Evolutionary conservation across 2,113 vertebrate species (phyloP).

Genomic region (Harpagus bidentatus): DNA sequence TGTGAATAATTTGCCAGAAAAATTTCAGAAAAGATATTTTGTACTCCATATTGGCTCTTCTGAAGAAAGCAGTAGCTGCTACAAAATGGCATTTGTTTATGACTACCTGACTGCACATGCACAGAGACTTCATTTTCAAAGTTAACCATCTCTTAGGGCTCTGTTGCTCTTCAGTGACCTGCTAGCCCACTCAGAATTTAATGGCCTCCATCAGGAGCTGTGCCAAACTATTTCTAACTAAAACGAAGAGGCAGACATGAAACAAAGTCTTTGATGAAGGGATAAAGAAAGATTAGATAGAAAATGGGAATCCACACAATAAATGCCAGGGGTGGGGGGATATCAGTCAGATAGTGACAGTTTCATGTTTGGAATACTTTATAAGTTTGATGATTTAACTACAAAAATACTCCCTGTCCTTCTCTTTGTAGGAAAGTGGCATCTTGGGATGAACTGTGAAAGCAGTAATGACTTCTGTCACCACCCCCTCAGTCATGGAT

Average conservation of each 20-base stretch:
- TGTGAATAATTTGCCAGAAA: background rate
- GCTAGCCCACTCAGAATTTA: background rate
- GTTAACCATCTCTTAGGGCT: background rate
- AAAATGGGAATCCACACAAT: background rate
- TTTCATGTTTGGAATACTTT: background rate
- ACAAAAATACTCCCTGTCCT: background rate
- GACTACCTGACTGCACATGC: background rate
- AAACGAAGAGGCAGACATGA: background rate
- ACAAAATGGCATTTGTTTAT: background rate
- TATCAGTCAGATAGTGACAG: background rate
- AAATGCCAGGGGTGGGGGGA: background rate
- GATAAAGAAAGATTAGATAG: background rate
- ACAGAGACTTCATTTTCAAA: background rate
- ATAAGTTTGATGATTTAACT: background rate
- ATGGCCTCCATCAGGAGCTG: background rate
- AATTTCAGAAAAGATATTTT: background rate
- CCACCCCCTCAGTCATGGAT: constrained; percentile 85
- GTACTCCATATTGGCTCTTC: background rate
- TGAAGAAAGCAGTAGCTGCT: background rate
- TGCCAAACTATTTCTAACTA: background rate
- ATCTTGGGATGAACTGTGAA: constrained; percentile 85
- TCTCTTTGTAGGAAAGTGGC: constrained; percentile 84
- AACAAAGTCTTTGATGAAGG: background rate
- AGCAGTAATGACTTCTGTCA: constrained; percentile 84
- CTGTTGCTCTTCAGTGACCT: background rate